phyloP scores from a whole-genome alignment of 2,888 invertebrate genomes.

The Cecidostiba fungosa region DNA sequence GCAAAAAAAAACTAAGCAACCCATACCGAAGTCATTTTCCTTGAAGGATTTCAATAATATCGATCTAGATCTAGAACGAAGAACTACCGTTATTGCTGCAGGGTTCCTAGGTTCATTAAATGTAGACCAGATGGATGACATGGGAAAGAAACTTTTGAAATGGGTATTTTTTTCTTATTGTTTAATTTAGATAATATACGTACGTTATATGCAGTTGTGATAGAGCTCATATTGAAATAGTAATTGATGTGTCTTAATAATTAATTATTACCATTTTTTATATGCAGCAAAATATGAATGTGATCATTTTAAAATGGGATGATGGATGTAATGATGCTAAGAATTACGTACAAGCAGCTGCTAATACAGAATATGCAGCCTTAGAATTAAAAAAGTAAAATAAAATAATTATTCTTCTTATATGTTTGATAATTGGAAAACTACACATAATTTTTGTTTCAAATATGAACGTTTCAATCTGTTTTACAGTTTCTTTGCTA shows the following conservation, averaged over 20 bases:
- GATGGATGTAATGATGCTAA: conserved; percentile 82
- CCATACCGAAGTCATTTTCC: fast-evolving
- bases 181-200: too few species aligned
- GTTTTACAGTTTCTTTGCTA: conserved; percentile 13
- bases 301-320: conserved; percentile 80
- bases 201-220: too few species aligned
- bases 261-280: background rate
- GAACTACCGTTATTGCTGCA: conserved; percentile 18
- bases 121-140: background rate
- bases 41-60: background rate
- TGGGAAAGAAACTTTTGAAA: background rate
- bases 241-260: background rate
- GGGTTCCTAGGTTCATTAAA: conserved; percentile 5
- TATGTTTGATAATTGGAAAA: background rate
- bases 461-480: background rate
- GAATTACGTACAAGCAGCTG: conserved; percentile 84
- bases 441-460: background rate
- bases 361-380: conserved; percentile 83
- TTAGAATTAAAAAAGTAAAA: conserved; percentile 30
- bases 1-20: background rate
- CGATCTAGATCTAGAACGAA: conserved; percentile 36
- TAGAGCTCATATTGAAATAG: too few species aligned
- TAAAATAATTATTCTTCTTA: background rate
- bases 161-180: conserved; percentile 19
- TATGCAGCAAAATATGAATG: conserved; percentile 83